Evolutionary conservation across 35 echinoderm and acorn worm genomes (phyloP).

Genomic region (Lytechinus pictus): DNA sequence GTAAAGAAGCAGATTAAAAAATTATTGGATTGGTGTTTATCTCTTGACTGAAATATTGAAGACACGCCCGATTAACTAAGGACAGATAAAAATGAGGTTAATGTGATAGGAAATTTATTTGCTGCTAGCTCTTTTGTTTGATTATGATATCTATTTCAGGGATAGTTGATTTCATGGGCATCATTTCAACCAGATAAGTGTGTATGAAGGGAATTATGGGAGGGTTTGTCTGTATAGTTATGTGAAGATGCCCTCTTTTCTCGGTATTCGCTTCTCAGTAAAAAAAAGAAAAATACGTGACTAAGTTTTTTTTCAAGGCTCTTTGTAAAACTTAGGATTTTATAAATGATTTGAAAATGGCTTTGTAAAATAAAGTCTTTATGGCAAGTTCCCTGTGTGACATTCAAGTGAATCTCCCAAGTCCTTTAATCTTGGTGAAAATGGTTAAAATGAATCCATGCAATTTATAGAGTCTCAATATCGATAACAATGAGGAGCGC

Average conservation of each 20-base stretch:
- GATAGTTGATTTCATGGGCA: constrained; percentile 2
- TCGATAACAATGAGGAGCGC: not conserved
- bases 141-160: not conserved
- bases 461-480: no score
- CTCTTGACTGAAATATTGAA: not conserved
- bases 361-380: no score
- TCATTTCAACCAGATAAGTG: not conserved
- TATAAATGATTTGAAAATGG: no score
- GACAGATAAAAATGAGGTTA: not conserved
- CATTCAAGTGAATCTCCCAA: no score
- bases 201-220: not conserved
- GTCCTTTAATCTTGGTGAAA: no score
- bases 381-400: no score
- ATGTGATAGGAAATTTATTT: not conserved
- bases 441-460: no score
- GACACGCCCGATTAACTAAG: not conserved
- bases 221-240: not conserved
- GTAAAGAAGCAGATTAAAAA: not conserved
- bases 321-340: no score
- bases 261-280: not conserved
- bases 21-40: not conserved
- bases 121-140: not conserved
- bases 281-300: not conserved
- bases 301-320: no score
- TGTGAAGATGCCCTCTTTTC: not conserved